Evolutionary conservation across 2,888 invertebrate species (phyloP).

Genomic region (Arctia plantaginis): DNA sequence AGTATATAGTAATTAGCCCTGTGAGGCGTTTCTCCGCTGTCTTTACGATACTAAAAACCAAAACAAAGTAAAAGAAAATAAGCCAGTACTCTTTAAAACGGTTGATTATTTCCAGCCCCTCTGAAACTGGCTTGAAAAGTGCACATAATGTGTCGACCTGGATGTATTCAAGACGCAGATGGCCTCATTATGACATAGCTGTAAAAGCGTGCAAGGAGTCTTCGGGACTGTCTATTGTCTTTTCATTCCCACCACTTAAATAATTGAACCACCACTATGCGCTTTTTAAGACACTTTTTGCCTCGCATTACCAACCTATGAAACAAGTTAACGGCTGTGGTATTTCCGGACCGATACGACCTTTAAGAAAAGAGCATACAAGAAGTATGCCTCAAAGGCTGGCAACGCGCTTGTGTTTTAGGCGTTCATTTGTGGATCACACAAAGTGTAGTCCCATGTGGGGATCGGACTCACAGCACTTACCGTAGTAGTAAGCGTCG

Average conservation of each 20-base stretch:
- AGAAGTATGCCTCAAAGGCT: no score
- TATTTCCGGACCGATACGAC: no score
- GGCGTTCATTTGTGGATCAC: neutral
- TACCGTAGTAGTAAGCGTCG: no score
- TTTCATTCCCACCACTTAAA: no score
- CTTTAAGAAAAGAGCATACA: no score
- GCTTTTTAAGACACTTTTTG: no score
- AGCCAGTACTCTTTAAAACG: neutral
- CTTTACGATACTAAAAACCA: neutral
- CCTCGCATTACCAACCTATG: no score
- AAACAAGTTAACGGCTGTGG: no score
- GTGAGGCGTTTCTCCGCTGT: neutral
- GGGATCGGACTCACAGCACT: no score
- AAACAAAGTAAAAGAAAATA: neutral
- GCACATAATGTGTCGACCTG: conserved; percentile 43
- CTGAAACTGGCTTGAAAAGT: conserved; percentile 37
- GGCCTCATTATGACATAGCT: conserved; percentile 36
- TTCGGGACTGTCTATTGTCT: conserved; percentile 33
- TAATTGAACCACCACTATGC: no score
- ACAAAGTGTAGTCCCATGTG: no score
- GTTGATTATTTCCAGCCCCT: conserved; percentile 12
- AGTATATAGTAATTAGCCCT: neutral
- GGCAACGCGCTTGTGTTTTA: no score
- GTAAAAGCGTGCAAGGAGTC: conserved; percentile 26
- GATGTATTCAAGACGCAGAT: conserved; percentile 47